phyloP scores from a whole-genome alignment of 2,888 invertebrate genomes.

The Drosophila tripunctata region DNA sequence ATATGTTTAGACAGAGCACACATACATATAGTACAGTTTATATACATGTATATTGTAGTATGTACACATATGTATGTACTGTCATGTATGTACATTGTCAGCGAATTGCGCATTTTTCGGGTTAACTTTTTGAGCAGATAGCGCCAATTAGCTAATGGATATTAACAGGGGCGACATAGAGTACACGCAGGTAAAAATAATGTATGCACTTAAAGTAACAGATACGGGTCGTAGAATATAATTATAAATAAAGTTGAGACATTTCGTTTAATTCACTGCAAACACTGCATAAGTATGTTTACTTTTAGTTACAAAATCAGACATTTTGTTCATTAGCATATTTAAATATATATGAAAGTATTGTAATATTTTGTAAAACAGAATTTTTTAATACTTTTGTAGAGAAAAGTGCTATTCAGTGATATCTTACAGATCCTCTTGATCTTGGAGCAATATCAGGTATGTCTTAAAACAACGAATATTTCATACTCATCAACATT shows the following conservation, averaged over 20 bases:
- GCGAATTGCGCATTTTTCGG: slow-evolving; percentile 16
- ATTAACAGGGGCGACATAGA: slow-evolving; percentile 49
- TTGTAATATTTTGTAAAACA: too few species aligned
- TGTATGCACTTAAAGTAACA: slow-evolving; percentile 22
- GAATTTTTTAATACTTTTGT: too few species aligned
- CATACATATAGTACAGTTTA: not conserved
- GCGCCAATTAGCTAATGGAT: slow-evolving; percentile 73
- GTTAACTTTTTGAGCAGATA: slow-evolving; percentile 35
- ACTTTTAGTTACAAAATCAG: not conserved
- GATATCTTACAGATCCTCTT: too few species aligned
- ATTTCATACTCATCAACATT: too few species aligned
- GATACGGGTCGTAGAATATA: not conserved
- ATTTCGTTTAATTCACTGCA: not conserved
- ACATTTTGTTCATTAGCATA: not conserved
- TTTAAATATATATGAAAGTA: too few species aligned
- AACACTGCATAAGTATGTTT: not conserved
- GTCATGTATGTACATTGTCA: slow-evolving; percentile 6
- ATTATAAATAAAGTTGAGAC: not conserved
- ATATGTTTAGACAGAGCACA: slow-evolving; percentile 3
- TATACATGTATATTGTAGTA: not conserved
- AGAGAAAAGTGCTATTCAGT: too few species aligned
- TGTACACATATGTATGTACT: slow-evolving; percentile 2
- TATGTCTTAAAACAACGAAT: too few species aligned
- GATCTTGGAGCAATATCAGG: too few species aligned
- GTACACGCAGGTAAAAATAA: slow-evolving; percentile 27